Base-by-base conservation (phyloP, 2,888 invertebrate species). In the Criorhina ranunculi region DNA sequence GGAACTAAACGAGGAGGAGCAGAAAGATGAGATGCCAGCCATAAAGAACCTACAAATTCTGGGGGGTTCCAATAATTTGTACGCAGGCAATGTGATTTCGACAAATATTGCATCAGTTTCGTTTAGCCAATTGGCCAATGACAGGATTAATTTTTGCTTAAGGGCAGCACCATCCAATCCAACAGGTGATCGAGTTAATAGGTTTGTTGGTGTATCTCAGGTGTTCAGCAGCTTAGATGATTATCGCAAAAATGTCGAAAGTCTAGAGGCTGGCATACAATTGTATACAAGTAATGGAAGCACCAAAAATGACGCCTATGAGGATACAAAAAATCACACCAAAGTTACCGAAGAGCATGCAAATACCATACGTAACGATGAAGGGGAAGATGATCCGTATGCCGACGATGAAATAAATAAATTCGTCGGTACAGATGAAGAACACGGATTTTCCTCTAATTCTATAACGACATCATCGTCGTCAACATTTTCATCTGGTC, bases 1-100 rank as follows among this genome's bases (percentile, higher is more conserved):
- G 90, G 96, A 97, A 91, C 94, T 95, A 88, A 95, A 94, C 89
- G 95, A 96, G 93, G 90, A 90, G 46, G 91, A 92, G 29, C 29
- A 75, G 2, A 69, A 69, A 55, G 31, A 69, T 44, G 64, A 49
- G 15, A 69, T 7, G 5, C 15, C 46, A 0, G n/a, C 5, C 0
- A 51, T 44, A 7, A 64, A 69, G 24, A 64, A 77, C 11, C 1
- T 51, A 11, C 53, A 72, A 31, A 73, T 12, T n/a, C n/a, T n/a
- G n/a, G 24, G 19, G n/a, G 40, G 31, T 7, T 24, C 66, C 5
- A 31, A 46, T 17, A 42, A 35, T 59, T 11, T 49, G 8, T 29
- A 33, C 9, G 1, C 67, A 62, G 9, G 12, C n/a, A 37, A 57
- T 62, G 12, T 17, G 8, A 49, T 60, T n/a, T 9, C 60, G 8